These are phyloP conservation scores for Tetramorium bicarinatum DNA, from an alignment of 2,888 invertebrate species.

Conservation along the genomic window DNA sequence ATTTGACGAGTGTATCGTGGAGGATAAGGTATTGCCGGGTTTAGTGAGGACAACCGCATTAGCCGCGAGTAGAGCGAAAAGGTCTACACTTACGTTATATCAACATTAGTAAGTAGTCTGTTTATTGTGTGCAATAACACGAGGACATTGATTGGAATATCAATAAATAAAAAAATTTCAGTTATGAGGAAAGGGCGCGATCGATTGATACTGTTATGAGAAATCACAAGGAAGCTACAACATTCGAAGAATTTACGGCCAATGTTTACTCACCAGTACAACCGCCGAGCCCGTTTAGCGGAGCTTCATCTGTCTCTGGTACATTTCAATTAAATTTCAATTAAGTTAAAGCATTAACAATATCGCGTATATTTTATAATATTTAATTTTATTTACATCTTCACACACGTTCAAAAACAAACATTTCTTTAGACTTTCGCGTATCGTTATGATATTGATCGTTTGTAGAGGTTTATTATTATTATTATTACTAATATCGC, in stretches of 20 bases:
- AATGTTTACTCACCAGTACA: slow-evolving; percentile 91
- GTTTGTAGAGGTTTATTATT: slow-evolving; percentile 56
- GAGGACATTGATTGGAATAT: background rate
- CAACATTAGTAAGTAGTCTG: slow-evolving; percentile 93
- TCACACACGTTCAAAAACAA: background rate
- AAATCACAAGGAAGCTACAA: slow-evolving; percentile 94
- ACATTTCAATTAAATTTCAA: slow-evolving; percentile 61
- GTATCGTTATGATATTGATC: background rate
- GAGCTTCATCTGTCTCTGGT: slow-evolving; percentile 84
- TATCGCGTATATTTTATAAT: slow-evolving; percentile 25
- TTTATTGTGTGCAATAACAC: slow-evolving; percentile 10
- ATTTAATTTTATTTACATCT: slow-evolving; percentile 21
- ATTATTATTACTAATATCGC: slow-evolving; percentile 67
- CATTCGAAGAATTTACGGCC: slow-evolving; percentile 95
- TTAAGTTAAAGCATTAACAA: slow-evolving; percentile 25
- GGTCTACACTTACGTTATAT: slow-evolving; percentile 95
- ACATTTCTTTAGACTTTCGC: background rate
- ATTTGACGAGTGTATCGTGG: slow-evolving; percentile 96
- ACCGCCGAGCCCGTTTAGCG: slow-evolving; percentile 87
- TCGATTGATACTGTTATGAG: slow-evolving; percentile 94
- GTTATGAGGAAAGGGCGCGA: slow-evolving; percentile 96
- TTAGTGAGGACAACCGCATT: slow-evolving; percentile 96
- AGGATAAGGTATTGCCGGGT: slow-evolving; percentile 92
- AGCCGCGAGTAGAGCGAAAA: slow-evolving; percentile 96
- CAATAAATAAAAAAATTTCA: slow-evolving; percentile 83